Percentiles rank a stretch among this genome's conserved stretches.
Conservation (phyloP, 2,797 vertebrate genomes). For the Hirundo rustica region DNA sequence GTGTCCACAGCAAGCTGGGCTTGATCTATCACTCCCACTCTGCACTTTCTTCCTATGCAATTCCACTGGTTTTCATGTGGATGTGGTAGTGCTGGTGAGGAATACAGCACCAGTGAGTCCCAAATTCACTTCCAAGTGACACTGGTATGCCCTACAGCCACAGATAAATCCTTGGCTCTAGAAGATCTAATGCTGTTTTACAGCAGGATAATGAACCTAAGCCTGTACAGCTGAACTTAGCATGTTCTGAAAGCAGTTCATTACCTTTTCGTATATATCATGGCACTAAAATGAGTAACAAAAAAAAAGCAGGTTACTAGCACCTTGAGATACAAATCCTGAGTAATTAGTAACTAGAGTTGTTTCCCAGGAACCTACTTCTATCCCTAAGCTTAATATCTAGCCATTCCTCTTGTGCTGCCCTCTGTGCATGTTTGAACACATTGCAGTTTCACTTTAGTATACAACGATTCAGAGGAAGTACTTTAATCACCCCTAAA, state of each 20-base stretch:
- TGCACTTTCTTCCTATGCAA: background rate
- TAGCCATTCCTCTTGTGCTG: background rate
- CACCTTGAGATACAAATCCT: background rate
- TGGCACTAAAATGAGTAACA: background rate
- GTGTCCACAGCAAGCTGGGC: background rate
- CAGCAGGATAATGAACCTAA: background rate
- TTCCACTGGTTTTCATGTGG: fast-evolving
- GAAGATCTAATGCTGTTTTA: background rate
- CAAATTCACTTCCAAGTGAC: background rate
- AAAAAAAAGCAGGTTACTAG: background rate
- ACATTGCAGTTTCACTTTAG: background rate
- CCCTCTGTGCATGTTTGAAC: background rate
- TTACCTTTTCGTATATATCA: background rate
- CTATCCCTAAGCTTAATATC: background rate
- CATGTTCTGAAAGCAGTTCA: background rate
- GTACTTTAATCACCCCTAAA: background rate
- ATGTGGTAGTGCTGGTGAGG: background rate
- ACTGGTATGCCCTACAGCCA: background rate
- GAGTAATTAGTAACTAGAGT: background rate
- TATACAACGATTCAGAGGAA: background rate
- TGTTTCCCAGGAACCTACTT: background rate
- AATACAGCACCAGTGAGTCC: background rate
- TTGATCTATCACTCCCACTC: background rate
- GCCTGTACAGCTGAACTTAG: background rate
- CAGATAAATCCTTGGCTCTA: fast-evolving